phyloP scores from a whole-genome alignment of 23 tunicate species.

The Aplidium turbinatum region DNA sequence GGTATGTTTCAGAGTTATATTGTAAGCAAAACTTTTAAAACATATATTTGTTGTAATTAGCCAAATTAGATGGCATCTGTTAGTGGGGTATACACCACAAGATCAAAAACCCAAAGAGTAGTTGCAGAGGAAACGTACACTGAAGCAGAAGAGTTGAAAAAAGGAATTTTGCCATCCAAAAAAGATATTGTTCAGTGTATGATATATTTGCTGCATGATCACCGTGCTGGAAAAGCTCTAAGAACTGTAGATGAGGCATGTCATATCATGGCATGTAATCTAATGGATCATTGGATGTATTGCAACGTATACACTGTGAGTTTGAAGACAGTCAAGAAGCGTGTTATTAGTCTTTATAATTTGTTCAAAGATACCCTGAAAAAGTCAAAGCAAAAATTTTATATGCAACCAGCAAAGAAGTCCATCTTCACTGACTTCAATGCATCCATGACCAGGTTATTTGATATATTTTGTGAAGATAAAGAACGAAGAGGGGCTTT shows the following conservation, averaged over 20 bases:
- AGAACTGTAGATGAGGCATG: slow-evolving; percentile 1
- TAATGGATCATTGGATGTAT: background rate
- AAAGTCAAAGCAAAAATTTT: background rate
- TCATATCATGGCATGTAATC: background rate
- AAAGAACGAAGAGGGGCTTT: background rate
- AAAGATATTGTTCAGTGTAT: background rate
- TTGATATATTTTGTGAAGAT: slow-evolving; percentile 15
- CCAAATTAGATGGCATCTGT: too few species aligned
- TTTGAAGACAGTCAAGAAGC: background rate
- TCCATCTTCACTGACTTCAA: background rate
- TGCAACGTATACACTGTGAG: background rate
- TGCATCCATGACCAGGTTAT: background rate
- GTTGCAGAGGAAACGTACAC: background rate
- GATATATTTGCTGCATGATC: background rate
- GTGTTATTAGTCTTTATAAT: background rate
- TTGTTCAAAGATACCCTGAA: background rate
- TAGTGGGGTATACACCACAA: too few species aligned
- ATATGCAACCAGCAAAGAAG: background rate
- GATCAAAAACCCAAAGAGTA: background rate
- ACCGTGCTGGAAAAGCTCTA: background rate
- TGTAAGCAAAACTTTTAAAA: too few species aligned
- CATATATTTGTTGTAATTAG: too few species aligned
- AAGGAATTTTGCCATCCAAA: slow-evolving; percentile 11
- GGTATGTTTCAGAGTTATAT: too few species aligned
- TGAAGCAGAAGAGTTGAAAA: background rate